A percentile compares a stretch with the other conserved stretches of the same genome.
These are phyloP conservation scores for Loxodonta africana DNA, from an alignment of 2,113 vertebrate species.

Conservation along the genomic window DNA sequence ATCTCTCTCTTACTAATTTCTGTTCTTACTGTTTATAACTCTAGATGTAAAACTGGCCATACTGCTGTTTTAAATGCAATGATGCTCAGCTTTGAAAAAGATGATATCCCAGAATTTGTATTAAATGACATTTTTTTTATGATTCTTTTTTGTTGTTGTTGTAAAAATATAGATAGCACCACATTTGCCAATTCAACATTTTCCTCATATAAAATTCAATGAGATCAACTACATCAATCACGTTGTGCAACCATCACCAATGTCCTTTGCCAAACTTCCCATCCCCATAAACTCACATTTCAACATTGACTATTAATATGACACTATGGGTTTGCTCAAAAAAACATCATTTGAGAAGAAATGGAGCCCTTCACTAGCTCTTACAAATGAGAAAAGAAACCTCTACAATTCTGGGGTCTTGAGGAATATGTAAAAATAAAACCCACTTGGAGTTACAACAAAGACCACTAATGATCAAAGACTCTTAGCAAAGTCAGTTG, in stretches of 20 bases:
- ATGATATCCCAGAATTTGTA: neutral
- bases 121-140: neutral
- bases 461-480: neutral
- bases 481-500: neutral
- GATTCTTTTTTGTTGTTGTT: neutral
- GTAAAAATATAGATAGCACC: neutral
- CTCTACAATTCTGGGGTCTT: neutral
- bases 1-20: neutral
- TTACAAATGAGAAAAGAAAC: slow-evolving; percentile 8
- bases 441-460: neutral
- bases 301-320: neutral
- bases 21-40: neutral
- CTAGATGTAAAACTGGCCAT: neutral
- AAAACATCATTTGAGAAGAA: neutral
- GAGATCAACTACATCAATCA: neutral
- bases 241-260: neutral
- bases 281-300: neutral
- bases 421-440: neutral
- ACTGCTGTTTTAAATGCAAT: neutral
- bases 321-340: neutral
- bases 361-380: neutral
- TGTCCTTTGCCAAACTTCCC: neutral
- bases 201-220: neutral
- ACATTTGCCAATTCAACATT: neutral
- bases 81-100: neutral